Base-by-base conservation (phyloP, 2,797 vertebrate genomes). In the Sciaenops ocellatus region DNA sequence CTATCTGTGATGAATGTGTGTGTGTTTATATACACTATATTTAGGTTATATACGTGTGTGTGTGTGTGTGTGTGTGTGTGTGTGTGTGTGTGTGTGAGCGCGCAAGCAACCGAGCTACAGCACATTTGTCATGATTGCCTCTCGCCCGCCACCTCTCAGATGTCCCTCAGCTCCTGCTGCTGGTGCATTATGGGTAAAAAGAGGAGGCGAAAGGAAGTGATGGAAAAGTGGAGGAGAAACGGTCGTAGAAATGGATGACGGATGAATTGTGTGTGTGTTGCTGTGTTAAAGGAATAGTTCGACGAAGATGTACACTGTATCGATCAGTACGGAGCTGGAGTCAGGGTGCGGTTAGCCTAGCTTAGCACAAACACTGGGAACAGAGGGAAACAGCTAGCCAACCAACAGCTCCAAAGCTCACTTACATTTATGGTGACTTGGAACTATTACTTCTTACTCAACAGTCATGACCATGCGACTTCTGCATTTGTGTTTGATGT, bases 101-200 rank as follows among this genome's bases (percentile, higher is more conserved):
- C 11, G 41, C 7, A 17, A 13, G 62, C n/a, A 1, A 42, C 47
- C 8, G 5, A 66, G 42, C 26, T 15, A 9, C 13, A 12, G 73
- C 73, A 68, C 80, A 75, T 88, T 82, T 67, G 46, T 85, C 83
- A 83, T 55, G 68, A 80, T 74, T 78, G 68, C 57, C 46, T 86
- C 30, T 62, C 42, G 41, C 75, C 51, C 51, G 16, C 95, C 95
- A 94, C 94, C 95, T 93, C 90, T 95, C 95, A 95, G 94, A 95
- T 95, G 95, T 96, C 94, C 94, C 96, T 17, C 6, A 22, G 34
- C 59, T 85, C 67, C 30, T 20, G 10, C 28, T 41, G 4, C 54
- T 47, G 72, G 61, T 84, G 87, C 81, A 81, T 85, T 74, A 93
- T 94, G 94, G 94, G 94, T 94, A 95, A 93, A 91, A 94, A 93